Conservation (phyloP, 1,140 invertebrate genomes). For the Vanessa atalanta region DNA sequence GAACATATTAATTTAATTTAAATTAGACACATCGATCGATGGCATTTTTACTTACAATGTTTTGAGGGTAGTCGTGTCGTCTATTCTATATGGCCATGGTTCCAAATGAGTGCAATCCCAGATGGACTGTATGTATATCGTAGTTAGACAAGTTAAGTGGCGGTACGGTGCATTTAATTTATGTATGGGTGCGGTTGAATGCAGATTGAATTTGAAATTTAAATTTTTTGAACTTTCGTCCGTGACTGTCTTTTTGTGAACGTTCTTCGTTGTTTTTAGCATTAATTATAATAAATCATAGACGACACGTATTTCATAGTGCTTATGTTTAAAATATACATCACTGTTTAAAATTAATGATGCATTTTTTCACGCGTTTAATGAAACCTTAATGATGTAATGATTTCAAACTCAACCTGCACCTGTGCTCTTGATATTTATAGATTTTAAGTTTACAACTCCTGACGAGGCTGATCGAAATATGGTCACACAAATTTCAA, state of each 20-base stretch:
- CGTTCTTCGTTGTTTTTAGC: slow-evolving; percentile 13
- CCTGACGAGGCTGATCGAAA: slow-evolving; percentile 28
- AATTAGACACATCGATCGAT: background rate
- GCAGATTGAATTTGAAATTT: slow-evolving; percentile 63
- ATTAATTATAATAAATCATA: slow-evolving; percentile 15
- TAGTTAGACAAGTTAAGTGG: slow-evolving; percentile 75
- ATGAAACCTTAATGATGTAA: slow-evolving; percentile 11
- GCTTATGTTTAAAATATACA: background rate
- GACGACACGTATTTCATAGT: slow-evolving; percentile 5
- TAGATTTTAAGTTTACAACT: slow-evolving; percentile 49
- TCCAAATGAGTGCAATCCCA: slow-evolving; percentile 71
- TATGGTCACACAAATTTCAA: slow-evolving; percentile 21
- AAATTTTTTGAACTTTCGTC: slow-evolving; percentile 40
- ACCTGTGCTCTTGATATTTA: slow-evolving; percentile 48
- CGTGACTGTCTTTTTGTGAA: slow-evolving; percentile 37
- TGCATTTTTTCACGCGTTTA: background rate
- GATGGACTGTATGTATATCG: slow-evolving; percentile 70
- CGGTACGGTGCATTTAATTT: slow-evolving; percentile 74
- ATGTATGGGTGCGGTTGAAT: slow-evolving; percentile 51
- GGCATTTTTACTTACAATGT: background rate
- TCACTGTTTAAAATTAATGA: background rate
- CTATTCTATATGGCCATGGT: slow-evolving; percentile 41
- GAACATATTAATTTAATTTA: background rate
- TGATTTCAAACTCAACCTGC: slow-evolving; percentile 48
- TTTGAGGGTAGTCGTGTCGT: slow-evolving; percentile 5